These are phyloP conservation scores for Oryzias dopingdopingensis DNA, from an alignment of 2,797 vertebrate species.

Conservation along the genomic window DNA sequence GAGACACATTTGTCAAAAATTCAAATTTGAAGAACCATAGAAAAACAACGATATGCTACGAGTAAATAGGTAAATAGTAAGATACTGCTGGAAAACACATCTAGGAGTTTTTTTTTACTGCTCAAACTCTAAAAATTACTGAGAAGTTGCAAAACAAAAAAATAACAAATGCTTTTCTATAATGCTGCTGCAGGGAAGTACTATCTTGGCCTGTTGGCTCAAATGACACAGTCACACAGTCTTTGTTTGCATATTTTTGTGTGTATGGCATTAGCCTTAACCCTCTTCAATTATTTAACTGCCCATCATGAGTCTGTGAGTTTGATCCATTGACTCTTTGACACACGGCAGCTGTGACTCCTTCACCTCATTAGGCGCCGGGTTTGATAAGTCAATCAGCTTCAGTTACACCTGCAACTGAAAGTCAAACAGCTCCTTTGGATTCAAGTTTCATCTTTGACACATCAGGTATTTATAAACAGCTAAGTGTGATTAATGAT, in stretches of 20 bases:
- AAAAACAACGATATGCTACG: no score
- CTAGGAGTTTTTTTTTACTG: no score
- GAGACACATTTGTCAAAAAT: no score
- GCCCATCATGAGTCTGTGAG: conserved; percentile 26
- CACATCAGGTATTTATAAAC: not conserved
- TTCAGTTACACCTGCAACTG: conserved; percentile 16
- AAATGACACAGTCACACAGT: not conserved
- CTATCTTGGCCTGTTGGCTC: not conserved
- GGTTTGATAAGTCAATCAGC: conserved; percentile 13
- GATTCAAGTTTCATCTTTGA: conserved; percentile 4
- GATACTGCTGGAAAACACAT: no score
- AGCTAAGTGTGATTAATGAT: no score
- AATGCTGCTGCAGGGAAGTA: no score
- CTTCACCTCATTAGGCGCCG: conserved; percentile 22
- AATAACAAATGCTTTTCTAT: not conserved
- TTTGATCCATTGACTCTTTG: conserved; percentile 48
- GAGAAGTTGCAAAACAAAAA: not conserved
- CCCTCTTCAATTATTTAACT: conserved; percentile 49
- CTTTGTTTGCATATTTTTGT: not conserved
- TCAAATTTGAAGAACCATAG: no score
- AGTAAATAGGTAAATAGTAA: no score
- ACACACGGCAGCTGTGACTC: conserved; percentile 23
- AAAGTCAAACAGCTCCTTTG: not conserved
- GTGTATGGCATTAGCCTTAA: conserved; percentile 9
- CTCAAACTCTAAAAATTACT: no score